Percentiles rank a stretch among this genome's conserved stretches.
Evolutionary conservation across 35 echinoderm and acorn worm genomes (phyloP).

Genomic region (Holothuria glaberrima): DNA sequence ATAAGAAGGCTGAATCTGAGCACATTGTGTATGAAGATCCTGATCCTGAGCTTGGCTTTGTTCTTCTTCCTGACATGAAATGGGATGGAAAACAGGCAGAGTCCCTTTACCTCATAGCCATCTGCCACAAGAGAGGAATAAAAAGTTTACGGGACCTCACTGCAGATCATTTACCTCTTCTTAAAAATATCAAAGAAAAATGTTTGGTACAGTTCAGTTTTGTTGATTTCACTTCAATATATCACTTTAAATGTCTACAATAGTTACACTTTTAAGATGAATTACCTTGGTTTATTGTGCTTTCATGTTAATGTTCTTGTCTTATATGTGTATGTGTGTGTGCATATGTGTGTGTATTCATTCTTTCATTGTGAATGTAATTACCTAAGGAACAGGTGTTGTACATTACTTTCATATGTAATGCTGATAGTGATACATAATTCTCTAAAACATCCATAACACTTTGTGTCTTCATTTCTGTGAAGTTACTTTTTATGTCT

Average conservation of each 20-base stretch:
- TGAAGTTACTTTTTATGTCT: too few relatives aligned
- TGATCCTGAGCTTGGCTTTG: constrained; percentile 83
- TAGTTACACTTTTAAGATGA: too few relatives aligned
- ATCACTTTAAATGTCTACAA: not conserved
- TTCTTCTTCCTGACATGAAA: constrained; percentile 95
- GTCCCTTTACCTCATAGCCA: constrained; percentile 83
- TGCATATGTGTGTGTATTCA: too few relatives aligned
- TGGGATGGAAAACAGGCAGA: constrained; percentile 84
- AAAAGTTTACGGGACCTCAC: constrained; percentile 85
- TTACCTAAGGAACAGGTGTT: too few relatives aligned
- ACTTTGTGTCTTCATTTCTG: too few relatives aligned
- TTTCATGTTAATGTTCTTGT: too few relatives aligned
- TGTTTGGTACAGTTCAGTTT: constrained; percentile 64
- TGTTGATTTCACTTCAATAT: not conserved
- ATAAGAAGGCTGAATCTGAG: constrained; percentile 90
- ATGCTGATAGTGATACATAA: too few relatives aligned
- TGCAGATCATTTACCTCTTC: constrained; percentile 74
- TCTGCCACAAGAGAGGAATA: constrained; percentile 73
- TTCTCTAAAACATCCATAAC: too few relatives aligned
- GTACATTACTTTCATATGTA: too few relatives aligned
- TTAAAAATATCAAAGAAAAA: constrained; percentile 87
- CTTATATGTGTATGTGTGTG: too few relatives aligned
- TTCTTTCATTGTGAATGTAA: too few relatives aligned
- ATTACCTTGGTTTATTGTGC: too few relatives aligned
- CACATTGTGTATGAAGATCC: constrained; percentile 90